These are phyloP conservation scores for Aphis gossypii DNA, from an alignment of 1,140 invertebrate genomes.

Conservation along the genomic window DNA sequence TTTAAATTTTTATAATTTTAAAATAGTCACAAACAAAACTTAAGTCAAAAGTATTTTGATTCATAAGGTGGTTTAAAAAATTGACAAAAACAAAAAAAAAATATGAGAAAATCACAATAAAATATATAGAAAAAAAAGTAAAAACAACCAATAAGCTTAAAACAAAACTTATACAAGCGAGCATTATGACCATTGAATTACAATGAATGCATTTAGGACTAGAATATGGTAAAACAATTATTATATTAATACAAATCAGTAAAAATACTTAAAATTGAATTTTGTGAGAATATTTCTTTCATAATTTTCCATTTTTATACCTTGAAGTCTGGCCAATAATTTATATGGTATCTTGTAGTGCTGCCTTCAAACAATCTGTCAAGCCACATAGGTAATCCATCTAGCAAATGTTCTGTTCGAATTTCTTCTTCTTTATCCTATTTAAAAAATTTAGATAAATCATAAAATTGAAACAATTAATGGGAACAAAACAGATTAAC, in stretches of 20 bases:
- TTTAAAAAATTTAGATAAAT: not conserved
- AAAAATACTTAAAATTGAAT: slow-evolving; percentile 37
- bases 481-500: not conserved
- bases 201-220: slow-evolving; percentile 35
- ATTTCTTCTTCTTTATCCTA: slow-evolving; percentile 57
- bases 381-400: slow-evolving; percentile 94
- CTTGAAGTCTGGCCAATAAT: slow-evolving; percentile 94
- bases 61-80: slow-evolving; percentile 24
- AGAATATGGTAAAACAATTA: slow-evolving; percentile 46
- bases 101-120: slow-evolving; percentile 51
- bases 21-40: slow-evolving; percentile 17
- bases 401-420: slow-evolving; percentile 79
- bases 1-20: slow-evolving; percentile 43
- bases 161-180: slow-evolving; percentile 48
- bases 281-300: not conserved
- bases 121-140: slow-evolving; percentile 40
- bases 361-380: slow-evolving; percentile 95
- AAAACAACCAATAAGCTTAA: slow-evolving; percentile 49
- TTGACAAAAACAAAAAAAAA: slow-evolving; percentile 45
- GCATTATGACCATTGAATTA: not conserved
- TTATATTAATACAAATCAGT: slow-evolving; percentile 39
- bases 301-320: slow-evolving; percentile 38
- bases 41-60: slow-evolving; percentile 28
- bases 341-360: slow-evolving; percentile 92
- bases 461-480: not conserved